These are phyloP conservation scores for Falco punctatus DNA, from an alignment of 2,113 vertebrate genomes.

Conservation along the genomic window DNA sequence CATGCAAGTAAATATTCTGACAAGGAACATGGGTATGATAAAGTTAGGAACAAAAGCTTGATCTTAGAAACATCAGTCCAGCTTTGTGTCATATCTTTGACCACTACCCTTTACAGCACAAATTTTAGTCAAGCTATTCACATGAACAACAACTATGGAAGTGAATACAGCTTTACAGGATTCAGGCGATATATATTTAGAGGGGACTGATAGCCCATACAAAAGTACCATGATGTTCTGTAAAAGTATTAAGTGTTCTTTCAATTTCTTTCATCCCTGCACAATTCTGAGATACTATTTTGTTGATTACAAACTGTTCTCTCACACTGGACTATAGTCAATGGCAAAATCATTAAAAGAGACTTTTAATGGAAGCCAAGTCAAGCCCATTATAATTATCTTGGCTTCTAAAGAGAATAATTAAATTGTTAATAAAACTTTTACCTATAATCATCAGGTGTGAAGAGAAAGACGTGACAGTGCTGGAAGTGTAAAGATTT, in stretches of 20 bases:
- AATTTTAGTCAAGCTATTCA: neutral
- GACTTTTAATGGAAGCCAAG: neutral
- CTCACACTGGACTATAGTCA: neutral
- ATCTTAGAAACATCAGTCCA: neutral
- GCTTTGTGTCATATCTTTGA: neutral
- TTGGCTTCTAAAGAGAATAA: constrained; percentile 6
- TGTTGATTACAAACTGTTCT: neutral
- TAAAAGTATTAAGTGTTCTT: neutral
- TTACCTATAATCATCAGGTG: neutral
- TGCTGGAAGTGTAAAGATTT: neutral
- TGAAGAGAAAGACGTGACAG: neutral
- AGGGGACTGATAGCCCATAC: neutral
- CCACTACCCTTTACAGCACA: neutral
- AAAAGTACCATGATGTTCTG: neutral
- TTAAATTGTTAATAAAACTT: constrained; percentile 20
- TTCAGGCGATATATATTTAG: neutral
- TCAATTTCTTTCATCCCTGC: neutral
- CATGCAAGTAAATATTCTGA: neutral
- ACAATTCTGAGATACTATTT: neutral
- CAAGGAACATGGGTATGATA: neutral
- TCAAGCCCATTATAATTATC: neutral
- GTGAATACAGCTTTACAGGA: neutral
- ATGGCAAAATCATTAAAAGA: neutral
- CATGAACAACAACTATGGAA: neutral
- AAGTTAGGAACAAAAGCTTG: neutral